A percentile compares a stretch with the other conserved stretches of the same genome.
Conservation (phyloP, 2,113 vertebrate species). For the Myiozetetes cayanensis region DNA sequence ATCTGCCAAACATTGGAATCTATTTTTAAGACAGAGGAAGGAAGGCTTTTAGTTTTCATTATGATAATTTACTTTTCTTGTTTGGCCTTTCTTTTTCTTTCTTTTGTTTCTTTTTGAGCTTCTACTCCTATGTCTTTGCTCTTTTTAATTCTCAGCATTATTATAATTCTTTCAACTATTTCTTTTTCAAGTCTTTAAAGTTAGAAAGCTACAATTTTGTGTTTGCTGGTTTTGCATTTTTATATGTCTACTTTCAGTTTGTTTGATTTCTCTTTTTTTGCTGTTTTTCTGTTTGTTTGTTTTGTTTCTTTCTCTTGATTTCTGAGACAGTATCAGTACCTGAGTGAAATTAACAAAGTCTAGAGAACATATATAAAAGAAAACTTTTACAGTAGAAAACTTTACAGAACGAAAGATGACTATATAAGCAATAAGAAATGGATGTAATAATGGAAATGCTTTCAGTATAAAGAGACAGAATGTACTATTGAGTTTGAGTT, state of each 20-base stretch:
- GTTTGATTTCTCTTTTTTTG: background rate
- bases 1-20: conserved; percentile 48
- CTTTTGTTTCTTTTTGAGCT: background rate
- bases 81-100: conserved; percentile 26
- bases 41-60: conserved; percentile 41
- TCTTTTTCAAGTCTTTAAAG: background rate
- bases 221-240: background rate
- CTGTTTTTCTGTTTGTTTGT: background rate
- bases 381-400: background rate
- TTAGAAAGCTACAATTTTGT: background rate
- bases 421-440: background rate
- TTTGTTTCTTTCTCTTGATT: background rate
- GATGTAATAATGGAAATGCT: background rate
- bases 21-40: conserved; percentile 44
- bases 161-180: background rate
- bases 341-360: background rate
- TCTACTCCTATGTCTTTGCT: background rate
- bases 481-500: background rate
- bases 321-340: background rate
- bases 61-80: conserved; percentile 42
- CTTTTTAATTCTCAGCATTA: conserved; percentile 1
- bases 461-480: background rate
- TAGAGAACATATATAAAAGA: background rate
- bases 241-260: background rate
- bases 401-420: background rate